Conservation (phyloP, 2,888 invertebrate species). For the Cacoxenus indagator region DNA sequence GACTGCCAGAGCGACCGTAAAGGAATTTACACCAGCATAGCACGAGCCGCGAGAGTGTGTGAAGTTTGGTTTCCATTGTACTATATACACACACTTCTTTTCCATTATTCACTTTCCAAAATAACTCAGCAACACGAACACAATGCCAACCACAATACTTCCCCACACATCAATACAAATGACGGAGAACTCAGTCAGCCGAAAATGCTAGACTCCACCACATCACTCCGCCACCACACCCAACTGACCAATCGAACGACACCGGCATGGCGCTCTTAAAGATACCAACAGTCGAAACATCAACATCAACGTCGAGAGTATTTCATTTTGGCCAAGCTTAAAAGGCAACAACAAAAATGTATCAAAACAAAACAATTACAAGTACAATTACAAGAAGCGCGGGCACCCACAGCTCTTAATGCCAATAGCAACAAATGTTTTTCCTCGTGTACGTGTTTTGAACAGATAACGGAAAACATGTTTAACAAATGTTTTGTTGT, state of each 20-base stretch:
- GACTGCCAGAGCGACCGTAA: slow-evolving; percentile 22
- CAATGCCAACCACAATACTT: not conserved
- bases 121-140: slow-evolving; percentile 6
- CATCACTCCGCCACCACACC: not conserved
- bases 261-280: not conserved
- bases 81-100: slow-evolving; percentile 65
- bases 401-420: not conserved
- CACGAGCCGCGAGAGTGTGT: slow-evolving; percentile 29
- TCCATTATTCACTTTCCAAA: slow-evolving; percentile 64
- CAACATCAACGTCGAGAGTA: not conserved
- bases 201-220: not conserved
- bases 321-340: not conserved
- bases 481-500: slow-evolving; percentile 11
- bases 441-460: not conserved
- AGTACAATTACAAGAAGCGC: not conserved
- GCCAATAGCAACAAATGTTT: slow-evolving; percentile 13
- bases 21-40: slow-evolving; percentile 15
- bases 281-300: not conserved
- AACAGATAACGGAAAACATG: slow-evolving; percentile 4
- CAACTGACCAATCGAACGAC: not conserved
- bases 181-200: slow-evolving; percentile 6
- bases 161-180: not conserved
- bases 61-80: slow-evolving; percentile 60
- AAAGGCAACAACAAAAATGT: not conserved
- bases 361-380: slow-evolving; percentile 12